Conservation (phyloP, 2,888 invertebrate genomes). For the Lottia gigantea region DNA sequence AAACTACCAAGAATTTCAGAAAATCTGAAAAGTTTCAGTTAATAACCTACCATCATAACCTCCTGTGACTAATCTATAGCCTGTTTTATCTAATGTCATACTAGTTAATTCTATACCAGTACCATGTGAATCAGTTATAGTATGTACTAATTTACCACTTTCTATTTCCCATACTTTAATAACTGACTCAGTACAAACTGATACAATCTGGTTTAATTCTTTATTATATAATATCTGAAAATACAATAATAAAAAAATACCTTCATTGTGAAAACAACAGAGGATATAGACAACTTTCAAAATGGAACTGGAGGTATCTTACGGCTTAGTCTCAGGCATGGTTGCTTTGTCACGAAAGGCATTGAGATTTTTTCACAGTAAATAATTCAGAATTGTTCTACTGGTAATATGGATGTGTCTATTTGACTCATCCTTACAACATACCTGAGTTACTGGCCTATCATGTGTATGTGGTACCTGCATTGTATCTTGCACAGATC, state of each 20-base stretch:
- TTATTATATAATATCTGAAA: slow-evolving; percentile 56
- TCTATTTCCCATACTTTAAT: slow-evolving; percentile 67
- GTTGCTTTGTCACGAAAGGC: no score
- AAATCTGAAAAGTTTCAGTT: background rate
- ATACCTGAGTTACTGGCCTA: slow-evolving; percentile 60
- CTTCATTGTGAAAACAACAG: no score
- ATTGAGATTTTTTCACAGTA: no score
- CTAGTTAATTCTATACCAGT: slow-evolving; percentile 61
- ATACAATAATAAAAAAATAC: slow-evolving; percentile 11
- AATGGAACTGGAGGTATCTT: no score
- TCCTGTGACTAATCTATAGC: slow-evolving; percentile 64
- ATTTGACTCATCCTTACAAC: no score
- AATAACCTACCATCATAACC: slow-evolving; percentile 60
- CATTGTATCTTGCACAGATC: slow-evolving; percentile 65
- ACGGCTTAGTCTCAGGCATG: no score
- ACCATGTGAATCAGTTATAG: slow-evolving; percentile 63
- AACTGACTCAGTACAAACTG: slow-evolving; percentile 64
- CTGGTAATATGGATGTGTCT: no score
- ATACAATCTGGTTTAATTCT: slow-evolving; percentile 62
- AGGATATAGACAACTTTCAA: no score
- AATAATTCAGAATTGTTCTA: no score
- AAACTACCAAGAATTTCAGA: background rate
- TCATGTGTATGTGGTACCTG: slow-evolving; percentile 66
- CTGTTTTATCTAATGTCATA: slow-evolving; percentile 60
- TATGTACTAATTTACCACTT: slow-evolving; percentile 61